These are phyloP conservation scores for Pardalotus punctatus DNA, from an alignment of 2,113 vertebrate species.

Conservation along the genomic window DNA sequence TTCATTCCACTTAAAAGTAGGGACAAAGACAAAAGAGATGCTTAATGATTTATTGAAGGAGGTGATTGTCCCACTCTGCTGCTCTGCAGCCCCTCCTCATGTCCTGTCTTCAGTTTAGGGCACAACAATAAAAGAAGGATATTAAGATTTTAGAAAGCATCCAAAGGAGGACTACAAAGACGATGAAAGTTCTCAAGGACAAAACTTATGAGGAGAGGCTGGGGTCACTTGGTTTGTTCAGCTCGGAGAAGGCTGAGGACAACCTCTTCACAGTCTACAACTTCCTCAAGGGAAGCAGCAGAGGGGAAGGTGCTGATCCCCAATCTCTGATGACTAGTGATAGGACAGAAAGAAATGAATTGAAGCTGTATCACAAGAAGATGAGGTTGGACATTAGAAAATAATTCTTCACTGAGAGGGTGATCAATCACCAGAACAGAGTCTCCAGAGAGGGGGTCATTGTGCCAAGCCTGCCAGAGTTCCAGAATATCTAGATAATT, in stretches of 20 bases:
- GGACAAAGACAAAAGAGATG: neutral
- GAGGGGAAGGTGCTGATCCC: neutral
- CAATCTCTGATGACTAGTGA: neutral
- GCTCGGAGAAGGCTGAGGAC: neutral
- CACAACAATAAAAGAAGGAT: rapidly evolving
- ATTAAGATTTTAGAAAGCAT: neutral
- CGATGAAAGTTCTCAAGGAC: neutral
- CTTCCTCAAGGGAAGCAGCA: neutral
- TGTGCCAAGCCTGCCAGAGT: neutral
- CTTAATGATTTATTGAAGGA: neutral
- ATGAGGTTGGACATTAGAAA: neutral
- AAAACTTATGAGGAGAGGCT: rapidly evolving
- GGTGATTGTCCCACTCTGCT: neutral
- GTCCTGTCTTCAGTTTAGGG: neutral
- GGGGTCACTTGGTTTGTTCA: neutral
- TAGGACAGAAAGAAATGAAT: neutral
- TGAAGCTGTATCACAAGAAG: rapidly evolving
- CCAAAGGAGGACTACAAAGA: neutral
- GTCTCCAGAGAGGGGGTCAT: neutral
- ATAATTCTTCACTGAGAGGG: neutral
- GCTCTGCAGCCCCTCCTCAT: rapidly evolving
- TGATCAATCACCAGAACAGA: neutral
- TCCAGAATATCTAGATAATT: neutral
- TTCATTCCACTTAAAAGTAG: neutral
- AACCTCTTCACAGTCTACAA: neutral